phyloP scores from a whole-genome alignment of 2,113 vertebrate species.

The Cryptoleucopteryx plumbea region DNA sequence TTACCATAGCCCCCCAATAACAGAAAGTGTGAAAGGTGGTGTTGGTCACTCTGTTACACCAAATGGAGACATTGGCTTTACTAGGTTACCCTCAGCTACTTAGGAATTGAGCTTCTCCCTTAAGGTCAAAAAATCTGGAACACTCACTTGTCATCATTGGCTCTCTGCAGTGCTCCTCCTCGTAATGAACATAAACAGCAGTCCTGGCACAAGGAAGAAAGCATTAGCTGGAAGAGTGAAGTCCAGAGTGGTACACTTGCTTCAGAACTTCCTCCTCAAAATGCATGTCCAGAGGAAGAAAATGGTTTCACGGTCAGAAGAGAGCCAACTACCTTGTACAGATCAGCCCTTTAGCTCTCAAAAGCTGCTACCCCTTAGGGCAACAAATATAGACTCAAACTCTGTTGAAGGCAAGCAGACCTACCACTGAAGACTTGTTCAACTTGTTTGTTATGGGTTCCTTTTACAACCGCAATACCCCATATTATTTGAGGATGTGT shows the following conservation, averaged over 20 bases:
- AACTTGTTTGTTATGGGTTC: neutral
- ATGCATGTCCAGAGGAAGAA: neutral
- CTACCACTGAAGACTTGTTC: neutral
- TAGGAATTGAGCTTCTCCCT: neutral
- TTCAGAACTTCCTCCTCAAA: neutral
- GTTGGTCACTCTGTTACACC: neutral
- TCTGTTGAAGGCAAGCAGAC: neutral
- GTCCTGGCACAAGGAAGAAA: constrained; percentile 74
- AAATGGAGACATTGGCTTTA: neutral
- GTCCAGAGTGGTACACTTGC: neutral
- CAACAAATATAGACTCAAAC: neutral
- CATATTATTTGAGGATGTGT: neutral
- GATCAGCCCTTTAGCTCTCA: neutral
- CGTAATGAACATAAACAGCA: constrained; percentile 94
- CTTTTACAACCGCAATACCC: neutral
- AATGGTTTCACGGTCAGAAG: neutral
- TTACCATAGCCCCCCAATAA: neutral
- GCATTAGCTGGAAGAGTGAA: neutral
- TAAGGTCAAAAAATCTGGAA: neutral
- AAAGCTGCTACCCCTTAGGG: neutral
- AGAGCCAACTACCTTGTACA: neutral
- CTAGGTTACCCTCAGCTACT: neutral
- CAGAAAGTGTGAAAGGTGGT: neutral
- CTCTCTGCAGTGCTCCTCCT: constrained; percentile 93
- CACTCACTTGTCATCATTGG: constrained; percentile 94